Conservation (phyloP, 2,888 invertebrate species). For the Ophioninae sp. region DNA sequence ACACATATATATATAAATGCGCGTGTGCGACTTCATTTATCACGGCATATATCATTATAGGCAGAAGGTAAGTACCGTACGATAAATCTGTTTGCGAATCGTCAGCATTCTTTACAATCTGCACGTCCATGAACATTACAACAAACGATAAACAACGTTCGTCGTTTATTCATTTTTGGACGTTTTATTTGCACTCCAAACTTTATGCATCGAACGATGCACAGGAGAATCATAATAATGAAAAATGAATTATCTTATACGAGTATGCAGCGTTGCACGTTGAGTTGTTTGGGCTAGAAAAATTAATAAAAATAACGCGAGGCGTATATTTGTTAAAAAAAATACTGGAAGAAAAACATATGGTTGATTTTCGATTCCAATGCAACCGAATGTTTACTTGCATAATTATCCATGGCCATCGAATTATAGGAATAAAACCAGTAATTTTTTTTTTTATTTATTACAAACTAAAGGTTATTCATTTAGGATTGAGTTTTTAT, state of each 20-base stretch:
- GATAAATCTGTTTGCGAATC: background rate
- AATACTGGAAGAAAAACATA: no score
- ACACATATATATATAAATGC: background rate
- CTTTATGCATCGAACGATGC: background rate
- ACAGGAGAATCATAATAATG: background rate
- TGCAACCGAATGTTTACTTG: no score
- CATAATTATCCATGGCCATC: no score
- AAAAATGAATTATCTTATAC: background rate
- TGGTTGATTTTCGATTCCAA: no score
- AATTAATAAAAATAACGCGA: no score
- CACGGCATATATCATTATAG: background rate
- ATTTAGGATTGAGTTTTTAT: no score
- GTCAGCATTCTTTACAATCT: background rate
- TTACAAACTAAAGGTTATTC: no score
- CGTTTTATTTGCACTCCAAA: background rate
- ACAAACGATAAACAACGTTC: background rate
- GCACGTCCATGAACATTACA: background rate
- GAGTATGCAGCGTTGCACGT: no score
- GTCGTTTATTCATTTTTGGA: background rate
- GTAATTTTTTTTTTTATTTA: no score
- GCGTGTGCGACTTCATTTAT: background rate
- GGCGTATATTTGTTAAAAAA: no score
- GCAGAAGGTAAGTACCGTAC: background rate
- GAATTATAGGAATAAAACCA: no score
- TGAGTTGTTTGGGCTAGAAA: no score